Conservation (phyloP, 2,113 vertebrate species). For the Cebus imitator region DNA sequence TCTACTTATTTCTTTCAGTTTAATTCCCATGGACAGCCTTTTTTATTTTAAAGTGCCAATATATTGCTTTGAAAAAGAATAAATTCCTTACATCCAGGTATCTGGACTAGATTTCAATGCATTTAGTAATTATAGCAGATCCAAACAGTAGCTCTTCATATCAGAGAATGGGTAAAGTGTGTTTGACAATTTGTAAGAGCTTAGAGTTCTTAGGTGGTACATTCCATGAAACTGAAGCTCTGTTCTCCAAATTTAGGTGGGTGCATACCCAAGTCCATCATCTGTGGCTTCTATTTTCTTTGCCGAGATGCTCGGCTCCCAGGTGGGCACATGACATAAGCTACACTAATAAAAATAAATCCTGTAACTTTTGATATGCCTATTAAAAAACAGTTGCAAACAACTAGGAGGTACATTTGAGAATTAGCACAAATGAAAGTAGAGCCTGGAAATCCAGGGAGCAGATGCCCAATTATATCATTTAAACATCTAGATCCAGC, state of each 20-base stretch:
- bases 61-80: neutral
- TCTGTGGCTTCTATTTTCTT: neutral
- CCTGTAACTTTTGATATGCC: neutral
- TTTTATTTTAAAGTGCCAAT: neutral
- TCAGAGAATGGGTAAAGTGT: neutral
- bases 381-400: neutral
- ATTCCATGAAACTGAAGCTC: neutral
- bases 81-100: neutral
- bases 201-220: neutral
- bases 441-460: neutral
- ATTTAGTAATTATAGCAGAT: neutral
- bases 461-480: neutral
- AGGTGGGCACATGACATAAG: neutral
- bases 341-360: neutral
- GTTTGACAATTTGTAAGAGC: neutral
- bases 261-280: accelerated
- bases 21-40: neutral
- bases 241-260: too few relatives aligned
- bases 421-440: neutral
- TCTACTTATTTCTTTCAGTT: neutral
- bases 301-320: neutral
- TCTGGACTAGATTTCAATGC: neutral
- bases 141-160: neutral
- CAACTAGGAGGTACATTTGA: neutral
- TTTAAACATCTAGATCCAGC: neutral